Evolutionary conservation across 2,797 vertebrate species (phyloP), one percentile per base, ranked within the genome.

Genomic region (Peromyscus attwateri): DNA sequence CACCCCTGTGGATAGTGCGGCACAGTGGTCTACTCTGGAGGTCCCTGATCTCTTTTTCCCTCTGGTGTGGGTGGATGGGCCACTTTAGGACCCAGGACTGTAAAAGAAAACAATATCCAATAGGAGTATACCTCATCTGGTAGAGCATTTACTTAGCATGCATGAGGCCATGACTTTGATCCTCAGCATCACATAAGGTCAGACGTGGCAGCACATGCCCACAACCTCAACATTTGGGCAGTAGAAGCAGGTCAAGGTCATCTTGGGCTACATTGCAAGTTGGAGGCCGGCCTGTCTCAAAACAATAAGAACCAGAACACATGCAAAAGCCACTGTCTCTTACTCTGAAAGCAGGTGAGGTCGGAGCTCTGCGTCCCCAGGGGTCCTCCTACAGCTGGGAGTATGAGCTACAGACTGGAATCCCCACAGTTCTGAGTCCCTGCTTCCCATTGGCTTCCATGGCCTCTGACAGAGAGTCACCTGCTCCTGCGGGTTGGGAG

Each of bases 361-460:
- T 14, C 7, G 77, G 43, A 87, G 40, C 76, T 29, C 0, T 10
- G 3, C 12, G 43, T 4, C 25, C 3, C n/a, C 1, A 0, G 6
- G 43, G 43, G 49, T 34, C 66, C 23, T 77, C 14, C 25, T 27
- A 49, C 37, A 49, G 11, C 27, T 3, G 16, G 75, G 57, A 87
- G 3, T 11, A 1, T 0, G 60, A 21, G 14, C 25, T 88, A 43
- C 52, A 80, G 31, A 34, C 17, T 11, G 62, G 43, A 46, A 29
- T 37, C 12, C 37, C 31, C 10, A 6, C 3, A 16, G 23, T n/a
- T 60, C 66, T 34, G 68, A 46, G 49, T 77, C 82, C 34, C n/a
- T 0, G 8, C 23, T 70, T 77, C 31, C 34, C 0, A 19, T 0
- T 2, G 49, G 62, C 60, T 57, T 64, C 31, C 17, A 25, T 21